These are phyloP conservation scores for Pycnonotus jocosus DNA, from an alignment of 2,113 vertebrate genomes.

Conservation along the genomic window DNA sequence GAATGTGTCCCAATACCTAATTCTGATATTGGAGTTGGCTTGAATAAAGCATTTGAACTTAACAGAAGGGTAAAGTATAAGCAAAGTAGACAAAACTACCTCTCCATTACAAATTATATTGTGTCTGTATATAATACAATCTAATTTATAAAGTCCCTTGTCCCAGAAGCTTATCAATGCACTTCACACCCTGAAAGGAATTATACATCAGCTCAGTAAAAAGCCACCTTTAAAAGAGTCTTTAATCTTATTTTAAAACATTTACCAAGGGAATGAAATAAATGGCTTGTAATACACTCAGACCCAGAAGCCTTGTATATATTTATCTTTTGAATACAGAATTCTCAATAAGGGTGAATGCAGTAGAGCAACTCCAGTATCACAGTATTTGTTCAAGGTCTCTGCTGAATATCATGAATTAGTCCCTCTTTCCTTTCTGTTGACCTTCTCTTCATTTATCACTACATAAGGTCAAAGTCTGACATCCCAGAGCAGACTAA, in stretches of 20 bases:
- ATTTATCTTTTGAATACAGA: slow-evolving; percentile 13
- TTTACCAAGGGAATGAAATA: slow-evolving; percentile 31
- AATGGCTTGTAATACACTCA: background rate
- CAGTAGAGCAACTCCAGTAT: background rate
- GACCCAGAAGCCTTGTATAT: background rate
- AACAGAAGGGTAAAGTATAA: background rate
- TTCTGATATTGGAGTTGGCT: background rate
- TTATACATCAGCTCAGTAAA: slow-evolving; percentile 9
- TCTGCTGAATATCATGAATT: background rate
- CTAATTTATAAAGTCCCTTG: slow-evolving; percentile 20
- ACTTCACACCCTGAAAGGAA: background rate
- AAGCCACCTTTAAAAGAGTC: background rate
- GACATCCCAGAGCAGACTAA: background rate
- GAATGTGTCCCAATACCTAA: background rate
- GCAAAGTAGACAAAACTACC: background rate
- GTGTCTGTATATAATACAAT: background rate
- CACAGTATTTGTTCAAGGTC: background rate
- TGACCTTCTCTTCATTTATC: background rate
- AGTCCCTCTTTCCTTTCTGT: background rate
- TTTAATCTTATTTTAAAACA: slow-evolving; percentile 47
- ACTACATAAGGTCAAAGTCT: background rate
- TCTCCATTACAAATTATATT: background rate
- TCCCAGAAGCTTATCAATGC: slow-evolving; percentile 6
- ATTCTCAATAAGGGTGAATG: background rate
- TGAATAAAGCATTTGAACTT: background rate